Evolutionary conservation across 2,888 invertebrate genomes (phyloP).

Genomic region (Drosophila yooni): DNA sequence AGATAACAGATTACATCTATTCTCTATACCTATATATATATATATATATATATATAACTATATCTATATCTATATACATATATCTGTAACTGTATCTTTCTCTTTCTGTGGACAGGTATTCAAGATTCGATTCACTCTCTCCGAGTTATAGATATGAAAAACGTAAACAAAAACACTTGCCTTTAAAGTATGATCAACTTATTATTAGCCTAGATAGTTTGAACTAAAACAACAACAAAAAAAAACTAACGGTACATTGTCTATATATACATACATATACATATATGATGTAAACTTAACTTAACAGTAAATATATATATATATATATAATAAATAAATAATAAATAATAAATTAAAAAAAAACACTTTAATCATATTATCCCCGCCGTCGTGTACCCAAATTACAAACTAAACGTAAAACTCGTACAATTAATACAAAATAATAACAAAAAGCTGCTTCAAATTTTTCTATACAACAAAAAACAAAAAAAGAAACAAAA

Average conservation of each 20-base stretch:
- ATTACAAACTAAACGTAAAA: conserved; percentile 55
- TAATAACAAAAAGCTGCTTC: conserved; percentile 55
- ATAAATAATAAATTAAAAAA: conserved; percentile 28
- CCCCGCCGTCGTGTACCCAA: conserved; percentile 83
- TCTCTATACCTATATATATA: conserved; percentile 7
- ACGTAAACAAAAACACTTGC: conserved; percentile 57
- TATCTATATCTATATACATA: conserved; percentile 2
- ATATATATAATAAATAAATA: conserved; percentile 12
- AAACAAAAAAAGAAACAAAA: conserved; percentile 6
- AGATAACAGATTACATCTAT: conserved; percentile 6
- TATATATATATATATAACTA: background rate
- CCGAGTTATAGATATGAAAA: conserved; percentile 26
- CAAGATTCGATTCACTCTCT: conserved; percentile 35
- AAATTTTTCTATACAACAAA: conserved; percentile 64
- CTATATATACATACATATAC: conserved; percentile 59
- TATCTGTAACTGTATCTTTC: conserved; percentile 22
- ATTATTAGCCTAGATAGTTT: conserved; percentile 71
- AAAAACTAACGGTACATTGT: conserved; percentile 58
- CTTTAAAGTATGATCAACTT: conserved; percentile 60
- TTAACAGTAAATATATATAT: conserved; percentile 29
- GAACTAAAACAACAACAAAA: conserved; percentile 43
- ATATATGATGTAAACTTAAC: conserved; percentile 58
- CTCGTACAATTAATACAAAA: conserved; percentile 45
- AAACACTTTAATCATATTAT: conserved; percentile 82
- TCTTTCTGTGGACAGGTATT: conserved; percentile 30